These are phyloP conservation scores for Mohoua ochrocephala DNA, from an alignment of 2,113 vertebrate genomes.

Conservation along the genomic window DNA sequence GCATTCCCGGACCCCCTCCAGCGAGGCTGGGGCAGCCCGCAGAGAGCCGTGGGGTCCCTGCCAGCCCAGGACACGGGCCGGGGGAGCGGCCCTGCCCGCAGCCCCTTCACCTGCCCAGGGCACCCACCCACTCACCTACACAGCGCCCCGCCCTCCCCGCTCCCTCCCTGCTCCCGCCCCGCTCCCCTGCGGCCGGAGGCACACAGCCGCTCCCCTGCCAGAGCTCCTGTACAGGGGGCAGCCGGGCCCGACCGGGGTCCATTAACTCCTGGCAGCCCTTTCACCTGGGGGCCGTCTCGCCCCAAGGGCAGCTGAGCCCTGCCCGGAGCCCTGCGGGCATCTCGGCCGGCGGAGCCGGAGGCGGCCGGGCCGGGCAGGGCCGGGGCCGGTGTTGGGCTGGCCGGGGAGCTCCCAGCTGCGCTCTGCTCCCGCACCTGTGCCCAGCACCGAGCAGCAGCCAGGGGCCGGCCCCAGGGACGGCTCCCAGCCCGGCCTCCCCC, in stretches of 20 bases:
- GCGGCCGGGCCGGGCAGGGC: not conserved
- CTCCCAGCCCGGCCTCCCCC: not conserved
- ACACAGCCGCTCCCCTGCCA: too few species aligned
- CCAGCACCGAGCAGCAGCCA: not conserved
- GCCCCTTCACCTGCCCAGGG: rapidly evolving
- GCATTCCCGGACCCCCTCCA: rapidly evolving
- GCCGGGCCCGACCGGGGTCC: rapidly evolving
- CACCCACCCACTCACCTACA: rapidly evolving
- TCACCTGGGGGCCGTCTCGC: not conserved
- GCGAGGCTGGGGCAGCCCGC: not conserved
- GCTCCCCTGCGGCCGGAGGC: too few species aligned
- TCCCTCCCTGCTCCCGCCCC: not conserved
- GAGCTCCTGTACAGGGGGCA: rapidly evolving
- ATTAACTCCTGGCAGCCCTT: too few species aligned
- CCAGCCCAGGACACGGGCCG: too few species aligned
- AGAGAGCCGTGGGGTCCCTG: rapidly evolving
- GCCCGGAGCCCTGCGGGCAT: too few species aligned
- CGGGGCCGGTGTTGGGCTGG: rapidly evolving
- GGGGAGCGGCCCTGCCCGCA: rapidly evolving
- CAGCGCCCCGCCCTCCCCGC: rapidly evolving
- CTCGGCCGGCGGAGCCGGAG: not conserved
- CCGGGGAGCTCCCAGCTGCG: not conserved
- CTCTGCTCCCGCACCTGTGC: not conserved
- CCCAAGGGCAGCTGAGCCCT: rapidly evolving
- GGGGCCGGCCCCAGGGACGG: not conserved